phyloP scores from a whole-genome alignment of 2,888 invertebrate species.

The Cosmorhoe ocellata region DNA sequence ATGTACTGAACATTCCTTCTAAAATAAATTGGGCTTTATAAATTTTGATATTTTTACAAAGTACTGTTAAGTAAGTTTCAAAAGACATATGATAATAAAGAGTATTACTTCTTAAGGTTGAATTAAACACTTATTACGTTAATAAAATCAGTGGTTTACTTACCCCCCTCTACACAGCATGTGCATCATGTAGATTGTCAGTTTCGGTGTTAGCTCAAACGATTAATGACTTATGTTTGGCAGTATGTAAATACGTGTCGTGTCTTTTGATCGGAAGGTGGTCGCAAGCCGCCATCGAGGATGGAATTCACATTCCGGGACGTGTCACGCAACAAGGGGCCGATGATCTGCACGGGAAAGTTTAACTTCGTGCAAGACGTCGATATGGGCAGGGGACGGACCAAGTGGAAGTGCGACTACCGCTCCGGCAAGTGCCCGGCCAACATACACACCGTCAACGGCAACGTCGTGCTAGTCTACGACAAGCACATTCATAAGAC shows the following conservation, averaged over 20 bases:
- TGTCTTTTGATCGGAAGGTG: constrained; percentile 37
- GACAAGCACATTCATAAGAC: constrained; percentile 54
- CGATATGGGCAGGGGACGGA: constrained; percentile 52
- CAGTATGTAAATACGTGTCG: constrained; percentile 26
- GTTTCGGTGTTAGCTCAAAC: constrained; percentile 9
- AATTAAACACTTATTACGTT: constrained; percentile 71
- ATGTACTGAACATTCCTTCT: constrained; percentile 77
- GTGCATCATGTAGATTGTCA: constrained; percentile 9
- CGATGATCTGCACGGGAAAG: constrained; percentile 54
- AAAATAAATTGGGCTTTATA: constrained; percentile 59
- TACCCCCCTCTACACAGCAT: constrained; percentile 10
- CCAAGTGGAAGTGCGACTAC: constrained; percentile 57
- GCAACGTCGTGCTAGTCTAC: constrained; percentile 55
- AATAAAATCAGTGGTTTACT: constrained; percentile 31
- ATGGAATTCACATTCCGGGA: constrained; percentile 53
- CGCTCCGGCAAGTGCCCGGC: constrained; percentile 50
- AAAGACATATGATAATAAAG: constrained; percentile 69
- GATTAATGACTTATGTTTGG: not conserved
- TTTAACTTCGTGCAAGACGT: constrained; percentile 54
- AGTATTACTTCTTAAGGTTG: constrained; percentile 72
- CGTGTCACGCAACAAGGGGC: constrained; percentile 42
- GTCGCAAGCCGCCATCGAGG: constrained; percentile 37
- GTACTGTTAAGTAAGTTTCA: constrained; percentile 45
- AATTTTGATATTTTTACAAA: constrained; percentile 60
- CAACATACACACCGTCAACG: constrained; percentile 57